Conservation (phyloP, 2,888 invertebrate species). For the Brachynemurus nebulosus region DNA sequence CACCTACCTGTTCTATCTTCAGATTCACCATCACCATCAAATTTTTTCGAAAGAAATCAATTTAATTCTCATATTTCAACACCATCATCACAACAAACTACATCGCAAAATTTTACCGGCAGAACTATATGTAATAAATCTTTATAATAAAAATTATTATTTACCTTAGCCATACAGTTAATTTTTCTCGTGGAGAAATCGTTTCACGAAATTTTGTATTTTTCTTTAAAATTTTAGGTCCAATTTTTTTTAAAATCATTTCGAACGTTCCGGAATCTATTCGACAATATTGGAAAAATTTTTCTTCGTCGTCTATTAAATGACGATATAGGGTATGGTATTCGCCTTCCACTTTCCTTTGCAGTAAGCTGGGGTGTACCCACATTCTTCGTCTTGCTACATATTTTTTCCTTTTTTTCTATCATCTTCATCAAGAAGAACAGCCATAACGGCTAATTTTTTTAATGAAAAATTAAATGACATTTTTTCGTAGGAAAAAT, state of each 20-base stretch:
- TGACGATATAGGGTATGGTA: not conserved
- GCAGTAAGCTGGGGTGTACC: not conserved
- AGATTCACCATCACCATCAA: not conserved
- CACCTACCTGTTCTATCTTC: not conserved
- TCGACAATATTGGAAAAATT: constrained; percentile 5
- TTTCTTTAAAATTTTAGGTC: too few species aligned
- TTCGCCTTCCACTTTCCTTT: not conserved
- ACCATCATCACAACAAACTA: not conserved
- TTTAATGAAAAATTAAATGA: too few species aligned
- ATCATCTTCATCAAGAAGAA: not conserved
- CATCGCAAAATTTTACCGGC: too few species aligned
- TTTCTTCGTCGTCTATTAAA: not conserved
- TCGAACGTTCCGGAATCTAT: constrained; percentile 8
- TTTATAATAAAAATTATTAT: too few species aligned
- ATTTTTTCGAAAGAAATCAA: not conserved
- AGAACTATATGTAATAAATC: too few species aligned
- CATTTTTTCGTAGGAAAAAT: too few species aligned
- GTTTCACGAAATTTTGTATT: too few species aligned
- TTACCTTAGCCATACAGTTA: too few species aligned
- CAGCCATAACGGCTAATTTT: not conserved
- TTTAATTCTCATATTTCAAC: not conserved
- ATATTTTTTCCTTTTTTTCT: not conserved
- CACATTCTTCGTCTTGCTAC: not conserved
- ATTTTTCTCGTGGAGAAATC: too few species aligned
- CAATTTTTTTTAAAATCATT: constrained; percentile 6